phyloP scores from a whole-genome alignment of 2,888 invertebrate species.

The Melikaiella ostensackeni region DNA sequence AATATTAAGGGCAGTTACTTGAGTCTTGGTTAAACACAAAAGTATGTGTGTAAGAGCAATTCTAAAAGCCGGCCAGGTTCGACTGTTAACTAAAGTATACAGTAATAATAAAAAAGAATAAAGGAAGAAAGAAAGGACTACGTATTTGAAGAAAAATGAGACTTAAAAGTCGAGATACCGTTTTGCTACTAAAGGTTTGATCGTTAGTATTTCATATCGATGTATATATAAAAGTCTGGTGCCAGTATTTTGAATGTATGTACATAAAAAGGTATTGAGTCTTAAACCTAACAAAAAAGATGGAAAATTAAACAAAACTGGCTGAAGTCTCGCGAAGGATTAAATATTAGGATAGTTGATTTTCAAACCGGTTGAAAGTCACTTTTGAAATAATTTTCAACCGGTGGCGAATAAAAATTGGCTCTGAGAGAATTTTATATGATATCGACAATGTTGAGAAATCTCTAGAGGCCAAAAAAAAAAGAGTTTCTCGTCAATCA shows the following conservation, averaged over 20 bases:
- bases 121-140: not conserved
- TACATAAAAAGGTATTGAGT: conserved; percentile 27
- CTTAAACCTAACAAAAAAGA: conserved; percentile 2
- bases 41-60: conserved; percentile 29
- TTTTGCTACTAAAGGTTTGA: conserved; percentile 28
- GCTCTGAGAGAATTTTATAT: conserved; percentile 15
- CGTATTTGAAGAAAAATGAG: conserved; percentile 11
- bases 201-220: conserved; percentile 36
- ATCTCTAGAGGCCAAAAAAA: not conserved
- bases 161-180: conserved; percentile 24
- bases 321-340: conserved; percentile 5
- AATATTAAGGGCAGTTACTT: conserved; percentile 5
- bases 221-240: conserved; percentile 32
- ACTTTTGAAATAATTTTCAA: conserved; percentile 14
- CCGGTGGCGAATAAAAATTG: not conserved
- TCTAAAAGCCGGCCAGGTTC: conserved; percentile 35
- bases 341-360: not conserved
- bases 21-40: conserved; percentile 34
- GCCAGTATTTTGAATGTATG: conserved; percentile 37
- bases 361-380: conserved; percentile 9
- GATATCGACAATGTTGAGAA: not conserved
- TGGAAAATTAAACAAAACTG: conserved; percentile 20
- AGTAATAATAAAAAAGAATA: not conserved
- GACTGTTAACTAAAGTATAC: conserved; percentile 8
- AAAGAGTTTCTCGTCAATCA: conserved; percentile 6